phyloP scores from a whole-genome alignment of 2,797 vertebrate species.

The Cirrhinus molitorella region DNA sequence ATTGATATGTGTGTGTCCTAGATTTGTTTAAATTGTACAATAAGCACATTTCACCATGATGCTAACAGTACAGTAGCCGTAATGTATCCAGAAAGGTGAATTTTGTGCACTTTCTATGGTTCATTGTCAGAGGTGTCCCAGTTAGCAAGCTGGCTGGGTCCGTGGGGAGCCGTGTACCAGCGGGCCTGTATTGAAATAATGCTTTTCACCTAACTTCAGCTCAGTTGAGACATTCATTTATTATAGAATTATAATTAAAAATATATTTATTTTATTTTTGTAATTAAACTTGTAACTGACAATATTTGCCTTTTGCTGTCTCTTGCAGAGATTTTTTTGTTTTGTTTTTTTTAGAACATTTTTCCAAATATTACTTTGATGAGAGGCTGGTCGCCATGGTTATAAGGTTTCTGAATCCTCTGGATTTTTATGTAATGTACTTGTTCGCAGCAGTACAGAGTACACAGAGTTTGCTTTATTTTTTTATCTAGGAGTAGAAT shows the following conservation, averaged over 20 bases:
- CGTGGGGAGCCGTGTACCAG: slow-evolving; percentile 70
- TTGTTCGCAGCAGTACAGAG: neutral
- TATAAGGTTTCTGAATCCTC: slow-evolving; percentile 28
- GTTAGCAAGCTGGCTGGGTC: slow-evolving; percentile 77
- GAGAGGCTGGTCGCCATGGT: slow-evolving; percentile 37
- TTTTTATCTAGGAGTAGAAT: neutral
- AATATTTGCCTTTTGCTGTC: slow-evolving; percentile 3
- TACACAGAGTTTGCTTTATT: neutral
- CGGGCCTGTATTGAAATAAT: slow-evolving; percentile 69
- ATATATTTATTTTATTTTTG: slow-evolving; percentile 64
- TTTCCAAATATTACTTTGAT: slow-evolving; percentile 29
- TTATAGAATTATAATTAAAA: too few species aligned
- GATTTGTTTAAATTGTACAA: neutral
- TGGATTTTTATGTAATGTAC: slow-evolving; percentile 15
- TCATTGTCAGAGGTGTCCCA: slow-evolving; percentile 79
- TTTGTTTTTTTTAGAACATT: slow-evolving; percentile 18
- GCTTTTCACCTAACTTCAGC: slow-evolving; percentile 72
- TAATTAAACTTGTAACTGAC: neutral
- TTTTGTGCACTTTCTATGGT: slow-evolving; percentile 67
- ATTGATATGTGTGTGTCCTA: neutral
- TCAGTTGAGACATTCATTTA: slow-evolving; percentile 66
- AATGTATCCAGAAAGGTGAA: neutral
- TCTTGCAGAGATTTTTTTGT: slow-evolving; percentile 5
- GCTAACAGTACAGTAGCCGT: neutral
- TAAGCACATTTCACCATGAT: neutral